A percentile compares a stretch with the other conserved stretches of the same genome.
Evolutionary conservation across 1,140 invertebrate species (phyloP).

Genomic region (Eufriesea mexicana): DNA sequence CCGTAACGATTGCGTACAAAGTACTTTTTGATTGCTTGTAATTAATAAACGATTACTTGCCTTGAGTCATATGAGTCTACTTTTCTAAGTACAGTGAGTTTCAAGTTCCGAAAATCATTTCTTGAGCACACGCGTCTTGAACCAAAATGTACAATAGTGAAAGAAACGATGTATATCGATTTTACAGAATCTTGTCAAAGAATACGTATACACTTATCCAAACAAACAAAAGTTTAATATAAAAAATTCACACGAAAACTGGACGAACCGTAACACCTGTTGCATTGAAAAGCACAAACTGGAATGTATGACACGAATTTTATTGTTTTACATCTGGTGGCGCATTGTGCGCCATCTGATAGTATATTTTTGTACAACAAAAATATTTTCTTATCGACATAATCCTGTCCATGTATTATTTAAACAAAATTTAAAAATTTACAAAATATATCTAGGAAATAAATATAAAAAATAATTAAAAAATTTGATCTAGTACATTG

Average conservation of each 20-base stretch:
- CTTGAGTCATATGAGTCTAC: not conserved
- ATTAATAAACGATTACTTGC: constrained; percentile 13
- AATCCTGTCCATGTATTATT: not conserved
- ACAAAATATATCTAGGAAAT: too few species aligned
- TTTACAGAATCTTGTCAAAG: not conserved
- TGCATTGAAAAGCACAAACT: constrained; percentile 53
- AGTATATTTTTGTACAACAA: not conserved
- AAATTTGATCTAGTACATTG: too few species aligned
- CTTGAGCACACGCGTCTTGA: not conserved
- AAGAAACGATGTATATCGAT: not conserved
- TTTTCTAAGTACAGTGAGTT: not conserved
- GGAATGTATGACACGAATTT: constrained; percentile 46
- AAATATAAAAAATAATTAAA: too few species aligned
- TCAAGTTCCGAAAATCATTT: constrained; percentile 14
- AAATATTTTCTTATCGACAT: not conserved
- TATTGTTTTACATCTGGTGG: not conserved
- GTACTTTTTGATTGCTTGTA: not conserved
- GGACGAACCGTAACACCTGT: constrained; percentile 57
- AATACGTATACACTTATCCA: not conserved
- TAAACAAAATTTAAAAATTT: not conserved
- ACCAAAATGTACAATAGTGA: not conserved
- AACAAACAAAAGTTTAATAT: not conserved
- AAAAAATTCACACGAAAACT: constrained; percentile 36
- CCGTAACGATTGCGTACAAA: not conserved
- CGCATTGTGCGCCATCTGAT: constrained; percentile 24